A percentile compares a stretch with the other conserved stretches of the same genome.
Conservation (phyloP, 2,797 vertebrate species). For the Poecilia velifera region DNA sequence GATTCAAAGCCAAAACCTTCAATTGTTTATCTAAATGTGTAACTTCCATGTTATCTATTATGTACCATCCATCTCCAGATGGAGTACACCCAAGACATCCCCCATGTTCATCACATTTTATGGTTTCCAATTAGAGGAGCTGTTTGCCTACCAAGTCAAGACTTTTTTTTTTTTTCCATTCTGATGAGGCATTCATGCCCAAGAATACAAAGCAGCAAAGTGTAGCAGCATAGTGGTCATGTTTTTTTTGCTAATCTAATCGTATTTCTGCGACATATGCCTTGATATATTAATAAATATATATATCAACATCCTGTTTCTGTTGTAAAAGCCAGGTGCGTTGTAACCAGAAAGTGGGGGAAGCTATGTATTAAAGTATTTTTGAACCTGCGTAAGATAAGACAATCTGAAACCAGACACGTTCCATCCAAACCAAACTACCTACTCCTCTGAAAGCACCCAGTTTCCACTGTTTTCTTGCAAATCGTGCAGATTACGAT, state of each 20-base stretch:
- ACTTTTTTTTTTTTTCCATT: background rate
- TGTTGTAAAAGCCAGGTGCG: background rate
- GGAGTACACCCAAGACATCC: too few species aligned
- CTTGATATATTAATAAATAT: background rate
- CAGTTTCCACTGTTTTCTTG: conserved; percentile 27
- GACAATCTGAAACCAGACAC: background rate
- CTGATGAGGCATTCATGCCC: background rate
- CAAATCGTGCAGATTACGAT: background rate
- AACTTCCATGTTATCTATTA: background rate
- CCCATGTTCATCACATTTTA: too few species aligned
- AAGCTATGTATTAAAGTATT: background rate
- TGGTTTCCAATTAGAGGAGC: background rate
- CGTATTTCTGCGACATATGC: background rate
- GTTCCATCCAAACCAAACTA: background rate
- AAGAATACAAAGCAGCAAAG: background rate
- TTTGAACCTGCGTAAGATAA: background rate
- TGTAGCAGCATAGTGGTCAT: too few species aligned
- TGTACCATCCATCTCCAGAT: too few species aligned
- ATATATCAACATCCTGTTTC: background rate
- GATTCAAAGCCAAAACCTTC: background rate
- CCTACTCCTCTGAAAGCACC: conserved; percentile 11
- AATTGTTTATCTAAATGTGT: background rate
- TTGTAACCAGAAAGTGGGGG: background rate
- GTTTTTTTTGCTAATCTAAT: background rate
- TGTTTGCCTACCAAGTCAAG: background rate